Evolutionary conservation across 2,113 vertebrate species (phyloP).

Genomic region (Cyanoliseus patagonus): DNA sequence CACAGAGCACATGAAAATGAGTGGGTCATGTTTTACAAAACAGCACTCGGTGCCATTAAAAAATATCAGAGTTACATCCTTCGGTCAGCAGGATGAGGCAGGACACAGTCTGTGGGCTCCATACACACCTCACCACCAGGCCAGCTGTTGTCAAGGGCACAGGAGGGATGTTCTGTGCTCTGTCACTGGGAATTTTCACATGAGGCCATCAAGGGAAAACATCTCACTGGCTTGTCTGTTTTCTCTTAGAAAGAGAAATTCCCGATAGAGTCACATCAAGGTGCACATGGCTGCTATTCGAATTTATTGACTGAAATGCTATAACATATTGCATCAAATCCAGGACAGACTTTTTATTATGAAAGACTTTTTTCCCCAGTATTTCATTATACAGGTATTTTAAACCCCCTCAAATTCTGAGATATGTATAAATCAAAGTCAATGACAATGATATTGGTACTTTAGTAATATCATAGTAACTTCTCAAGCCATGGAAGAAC

Average conservation of each 20-base stretch:
- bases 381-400: not conserved
- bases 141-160: not conserved
- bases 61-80: not conserved
- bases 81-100: not conserved
- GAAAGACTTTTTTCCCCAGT: not conserved
- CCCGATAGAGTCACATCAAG: not conserved
- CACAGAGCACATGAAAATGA: not conserved
- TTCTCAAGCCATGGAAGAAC: not conserved
- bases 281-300: not conserved
- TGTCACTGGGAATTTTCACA: not conserved
- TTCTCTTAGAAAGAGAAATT: not conserved
- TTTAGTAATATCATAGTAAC: not conserved
- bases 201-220: not conserved
- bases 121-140: rapidly evolving
- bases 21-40: not conserved
- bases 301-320: not conserved
- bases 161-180: not conserved
- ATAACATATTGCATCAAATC: not conserved
- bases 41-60: rapidly evolving
- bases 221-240: not conserved
- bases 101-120: not conserved
- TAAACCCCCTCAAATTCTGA: not conserved
- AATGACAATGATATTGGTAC: not conserved
- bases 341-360: not conserved
- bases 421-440: not conserved